phyloP scores from a whole-genome alignment of 2,797 vertebrate genomes.

The Hirundo rustica region DNA sequence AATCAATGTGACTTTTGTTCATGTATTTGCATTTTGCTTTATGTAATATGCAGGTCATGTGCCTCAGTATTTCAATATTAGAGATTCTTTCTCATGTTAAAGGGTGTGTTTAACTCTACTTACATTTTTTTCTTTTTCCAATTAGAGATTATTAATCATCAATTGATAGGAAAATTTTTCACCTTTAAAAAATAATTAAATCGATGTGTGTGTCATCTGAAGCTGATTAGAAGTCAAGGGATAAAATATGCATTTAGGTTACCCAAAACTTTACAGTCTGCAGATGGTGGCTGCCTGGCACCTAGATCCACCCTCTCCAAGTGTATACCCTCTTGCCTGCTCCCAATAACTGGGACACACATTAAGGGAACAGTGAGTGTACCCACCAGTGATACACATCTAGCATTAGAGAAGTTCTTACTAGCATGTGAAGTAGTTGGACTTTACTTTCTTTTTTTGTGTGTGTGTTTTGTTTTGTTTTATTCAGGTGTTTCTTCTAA shows the following conservation, averaged over 20 bases:
- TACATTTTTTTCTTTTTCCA: not conserved
- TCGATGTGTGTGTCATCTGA: not conserved
- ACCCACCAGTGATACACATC: not conserved
- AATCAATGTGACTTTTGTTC: not conserved
- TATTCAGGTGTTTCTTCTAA: not conserved
- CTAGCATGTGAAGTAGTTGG: too few species aligned
- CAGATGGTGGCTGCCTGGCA: fast-evolving
- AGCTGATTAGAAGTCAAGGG: not conserved
- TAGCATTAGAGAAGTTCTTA: not conserved
- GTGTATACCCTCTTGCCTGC: not conserved
- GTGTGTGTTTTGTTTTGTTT: not conserved
- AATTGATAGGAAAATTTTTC: not conserved
- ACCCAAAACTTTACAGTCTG: not conserved
- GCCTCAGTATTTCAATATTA: not conserved
- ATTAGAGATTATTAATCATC: not conserved
- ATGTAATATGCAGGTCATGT: not conserved
- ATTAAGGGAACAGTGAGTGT: not conserved
- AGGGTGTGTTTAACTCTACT: not conserved
- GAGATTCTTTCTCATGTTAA: not conserved
- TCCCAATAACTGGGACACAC: not conserved
- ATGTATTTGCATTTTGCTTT: not conserved
- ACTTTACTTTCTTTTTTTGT: not conserved
- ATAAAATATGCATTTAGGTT: not conserved
- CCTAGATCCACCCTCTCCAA: not conserved
- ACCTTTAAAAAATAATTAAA: not conserved